Conservation (phyloP, 2,888 invertebrate species). For the Scotopteryx bipunctaria region DNA sequence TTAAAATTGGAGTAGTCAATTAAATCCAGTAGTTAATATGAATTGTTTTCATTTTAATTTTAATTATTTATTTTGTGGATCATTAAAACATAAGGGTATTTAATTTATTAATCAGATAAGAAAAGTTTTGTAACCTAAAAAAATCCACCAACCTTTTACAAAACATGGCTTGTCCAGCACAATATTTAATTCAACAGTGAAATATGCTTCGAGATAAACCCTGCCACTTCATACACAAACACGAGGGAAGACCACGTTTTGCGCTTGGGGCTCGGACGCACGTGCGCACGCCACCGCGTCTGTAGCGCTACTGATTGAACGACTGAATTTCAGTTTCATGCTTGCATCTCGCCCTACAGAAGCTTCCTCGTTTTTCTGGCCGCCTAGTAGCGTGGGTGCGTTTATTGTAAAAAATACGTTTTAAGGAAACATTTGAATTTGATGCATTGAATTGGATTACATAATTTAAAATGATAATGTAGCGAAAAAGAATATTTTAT, state of each 20-base stretch:
- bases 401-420: slow-evolving; percentile 46
- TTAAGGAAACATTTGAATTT: slow-evolving; percentile 43
- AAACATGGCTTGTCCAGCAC: slow-evolving; percentile 30
- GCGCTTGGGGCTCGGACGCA: slow-evolving; percentile 33
- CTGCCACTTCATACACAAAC: slow-evolving; percentile 36
- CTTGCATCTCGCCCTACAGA: slow-evolving; percentile 60
- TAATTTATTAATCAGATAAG: too few species aligned
- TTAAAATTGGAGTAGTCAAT: too few species aligned
- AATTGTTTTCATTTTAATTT: too few species aligned
- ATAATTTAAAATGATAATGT: too few species aligned
- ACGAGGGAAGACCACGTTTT: slow-evolving; percentile 34
- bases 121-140: too few species aligned
- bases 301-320: slow-evolving; percentile 70
- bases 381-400: slow-evolving; percentile 58
- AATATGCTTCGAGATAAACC: slow-evolving; percentile 30
- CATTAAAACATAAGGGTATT: too few species aligned
- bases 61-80: too few species aligned
- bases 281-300: slow-evolving; percentile 61
- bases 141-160: slow-evolving; percentile 33
- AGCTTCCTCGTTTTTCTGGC: slow-evolving; percentile 51
- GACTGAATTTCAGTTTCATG: slow-evolving; percentile 51
- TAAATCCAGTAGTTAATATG: too few species aligned
- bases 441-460: too few species aligned
- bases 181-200: slow-evolving; percentile 27
- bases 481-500: too few species aligned